phyloP scores from a whole-genome alignment of 2,888 invertebrate genomes.

The Rhaphigaster nebulosa region DNA sequence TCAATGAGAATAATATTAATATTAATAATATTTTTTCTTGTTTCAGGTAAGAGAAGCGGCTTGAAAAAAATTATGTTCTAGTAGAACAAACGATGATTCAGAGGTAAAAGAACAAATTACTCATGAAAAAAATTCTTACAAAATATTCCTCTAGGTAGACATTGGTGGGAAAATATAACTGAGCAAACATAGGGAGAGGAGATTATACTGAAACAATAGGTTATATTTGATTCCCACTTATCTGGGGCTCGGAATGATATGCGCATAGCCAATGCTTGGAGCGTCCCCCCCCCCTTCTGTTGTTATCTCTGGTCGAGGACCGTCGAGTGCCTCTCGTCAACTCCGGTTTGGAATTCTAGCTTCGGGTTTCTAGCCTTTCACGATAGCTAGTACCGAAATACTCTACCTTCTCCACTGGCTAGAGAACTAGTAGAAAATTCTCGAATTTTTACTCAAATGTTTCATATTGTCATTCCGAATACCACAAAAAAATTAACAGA shows the following conservation, averaged over 20 bases:
- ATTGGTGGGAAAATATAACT: not conserved
- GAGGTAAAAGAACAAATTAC: not conserved
- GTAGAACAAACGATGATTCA: not conserved
- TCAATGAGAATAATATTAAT: no score
- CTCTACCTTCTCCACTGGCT: not conserved
- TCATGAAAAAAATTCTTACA: not conserved
- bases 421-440: not conserved
- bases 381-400: not conserved
- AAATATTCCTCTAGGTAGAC: not conserved
- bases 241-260: not conserved
- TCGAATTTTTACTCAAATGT: not conserved
- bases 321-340: not conserved
- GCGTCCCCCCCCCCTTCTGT: not conserved
- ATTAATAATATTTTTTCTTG: not conserved
- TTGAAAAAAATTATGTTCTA: not conserved
- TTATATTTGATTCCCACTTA: slow-evolving; percentile 44
- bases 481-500: no score
- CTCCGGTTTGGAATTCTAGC: not conserved
- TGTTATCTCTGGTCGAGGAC: not conserved
- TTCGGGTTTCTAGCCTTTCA: not conserved
- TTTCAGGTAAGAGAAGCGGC: not conserved
- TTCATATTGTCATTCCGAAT: no score
- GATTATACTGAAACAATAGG: slow-evolving; percentile 53
- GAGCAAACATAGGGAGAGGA: not conserved
- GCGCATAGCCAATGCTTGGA: slow-evolving; percentile 3